Conservation (phyloP, 2,797 vertebrate species). For the Telmatherina bonti region DNA sequence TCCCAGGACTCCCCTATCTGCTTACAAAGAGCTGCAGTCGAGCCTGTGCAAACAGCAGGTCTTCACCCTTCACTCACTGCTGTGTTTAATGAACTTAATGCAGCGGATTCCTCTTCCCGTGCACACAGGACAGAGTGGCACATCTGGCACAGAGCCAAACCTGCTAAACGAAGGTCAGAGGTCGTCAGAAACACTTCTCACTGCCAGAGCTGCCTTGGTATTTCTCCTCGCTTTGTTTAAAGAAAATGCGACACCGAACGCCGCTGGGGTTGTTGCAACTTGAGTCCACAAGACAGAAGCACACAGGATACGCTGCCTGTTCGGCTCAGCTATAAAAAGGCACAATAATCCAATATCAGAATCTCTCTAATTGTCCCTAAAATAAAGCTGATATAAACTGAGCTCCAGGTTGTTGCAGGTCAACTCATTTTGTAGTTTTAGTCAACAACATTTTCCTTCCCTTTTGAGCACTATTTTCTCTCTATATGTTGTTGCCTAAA, state of each 20-base stretch:
- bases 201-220: conserved; percentile 28
- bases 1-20: conserved; percentile 18
- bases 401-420: neutral
- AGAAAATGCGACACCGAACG: conserved; percentile 7
- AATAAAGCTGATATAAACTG: conserved; percentile 5
- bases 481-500: neutral
- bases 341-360: neutral
- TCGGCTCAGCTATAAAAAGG: conserved; percentile 6
- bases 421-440: neutral
- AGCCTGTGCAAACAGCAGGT: conserved; percentile 68
- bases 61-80: conserved; percentile 64
- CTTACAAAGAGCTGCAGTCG: conserved; percentile 51
- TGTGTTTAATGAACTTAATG: conserved; percentile 74
- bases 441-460: neutral
- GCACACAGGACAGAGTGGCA: conserved; percentile 53
- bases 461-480: neutral
- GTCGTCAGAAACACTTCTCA: conserved; percentile 55
- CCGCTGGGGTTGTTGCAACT: conserved; percentile 36
- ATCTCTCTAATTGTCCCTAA: conserved; percentile 6
- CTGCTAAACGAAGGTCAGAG: conserved; percentile 64
- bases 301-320: conserved; percentile 2
- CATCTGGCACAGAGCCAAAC: conserved; percentile 63
- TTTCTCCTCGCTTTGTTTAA: conserved; percentile 18
- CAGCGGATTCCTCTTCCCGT: conserved; percentile 68
- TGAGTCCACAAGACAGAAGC: conserved; percentile 27